Base-by-base conservation (phyloP, 2,797 vertebrate species). In the Coreius guichenoti region DNA sequence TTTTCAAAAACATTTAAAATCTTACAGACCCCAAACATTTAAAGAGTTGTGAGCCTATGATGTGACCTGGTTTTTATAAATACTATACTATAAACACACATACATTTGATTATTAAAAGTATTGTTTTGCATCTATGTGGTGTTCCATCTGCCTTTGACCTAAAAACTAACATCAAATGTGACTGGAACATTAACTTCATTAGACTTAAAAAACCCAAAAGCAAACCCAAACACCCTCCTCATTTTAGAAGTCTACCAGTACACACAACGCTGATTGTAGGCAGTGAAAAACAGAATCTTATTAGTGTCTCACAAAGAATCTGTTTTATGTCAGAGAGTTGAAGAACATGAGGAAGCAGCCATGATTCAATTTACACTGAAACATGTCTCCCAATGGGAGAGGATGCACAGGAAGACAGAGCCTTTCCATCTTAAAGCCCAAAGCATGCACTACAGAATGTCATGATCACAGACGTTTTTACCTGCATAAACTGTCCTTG, bases 271-370 rank as follows among this genome's bases (percentile, higher is more conserved):
- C 31, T 39, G 51, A 68, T n/a, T 26, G 23, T 74, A 33, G 2
- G 33, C 6, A 65, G 63, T 74, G 49, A 49, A 83, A 78, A 83
- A 73, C 19, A 13, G 45, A 74, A 83, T 80, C 69, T 56, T 80
- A 74, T 83, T 83, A 80, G 65, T 33, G 21, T n/a, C 5, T 39
- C 76, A 87, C 81, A 87, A 80, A 80, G 69, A 72, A 26, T 26
- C 23, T n/a, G 45, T 84, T 84, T 69, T 83, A 17, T 26, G 6
- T 23, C 12, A 47, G 11, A 75, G 45, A 29, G 36, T 19, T 26
- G 70, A 81, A 31, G 73, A 26, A 82, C 33, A 67, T 47, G 75
- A 74, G 67, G 23, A 73, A 80, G 67, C 13, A 68, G 36, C 33
- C 49, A 76, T 54, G 36, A 83, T 70, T 80, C 16, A 61, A 47